Evolutionary conservation across 1,140 invertebrate genomes (phyloP).

Genomic region (Olivierus martensii): DNA sequence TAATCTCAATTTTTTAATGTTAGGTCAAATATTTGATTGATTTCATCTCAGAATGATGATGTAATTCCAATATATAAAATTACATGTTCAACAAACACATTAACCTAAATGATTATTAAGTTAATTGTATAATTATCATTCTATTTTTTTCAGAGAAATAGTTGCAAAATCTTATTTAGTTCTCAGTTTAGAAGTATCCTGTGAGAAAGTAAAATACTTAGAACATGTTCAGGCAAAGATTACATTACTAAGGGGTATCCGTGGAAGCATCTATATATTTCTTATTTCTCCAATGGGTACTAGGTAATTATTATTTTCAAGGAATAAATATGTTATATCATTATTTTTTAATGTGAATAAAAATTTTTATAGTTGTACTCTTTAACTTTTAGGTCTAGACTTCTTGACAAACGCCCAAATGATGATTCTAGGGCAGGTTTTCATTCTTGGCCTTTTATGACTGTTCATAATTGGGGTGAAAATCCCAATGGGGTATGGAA

Average conservation of each 20-base stretch:
- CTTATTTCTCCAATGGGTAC: slow-evolving; percentile 78
- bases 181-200: slow-evolving; percentile 30
- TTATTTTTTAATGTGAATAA: too few relatives aligned
- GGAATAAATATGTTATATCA: too few relatives aligned
- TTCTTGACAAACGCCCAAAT: slow-evolving; percentile 69
- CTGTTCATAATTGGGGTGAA: slow-evolving; percentile 93
- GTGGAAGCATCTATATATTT: slow-evolving; percentile 81
- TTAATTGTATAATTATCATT: too few relatives aligned
- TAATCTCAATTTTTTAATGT: too few relatives aligned
- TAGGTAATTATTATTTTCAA: slow-evolving; percentile 33
- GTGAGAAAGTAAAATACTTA: slow-evolving; percentile 39
- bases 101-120: too few relatives aligned
- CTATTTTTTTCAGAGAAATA: slow-evolving; percentile 42
- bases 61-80: too few relatives aligned
- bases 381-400: slow-evolving; percentile 42
- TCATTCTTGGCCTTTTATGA: slow-evolving; percentile 44
- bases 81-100: too few relatives aligned
- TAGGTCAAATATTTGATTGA: too few relatives aligned
- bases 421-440: slow-evolving; percentile 78
- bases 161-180: slow-evolving; percentile 55
- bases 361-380: too few relatives aligned
- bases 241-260: slow-evolving; percentile 56
- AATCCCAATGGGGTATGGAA: slow-evolving; percentile 80
- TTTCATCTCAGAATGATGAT: too few relatives aligned
- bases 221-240: slow-evolving; percentile 75